Percentiles rank a stretch among this genome's conserved stretches.
These are phyloP conservation scores for Tetramorium parvispinum DNA, from an alignment of 1,140 invertebrate genomes.

Conservation along the genomic window DNA sequence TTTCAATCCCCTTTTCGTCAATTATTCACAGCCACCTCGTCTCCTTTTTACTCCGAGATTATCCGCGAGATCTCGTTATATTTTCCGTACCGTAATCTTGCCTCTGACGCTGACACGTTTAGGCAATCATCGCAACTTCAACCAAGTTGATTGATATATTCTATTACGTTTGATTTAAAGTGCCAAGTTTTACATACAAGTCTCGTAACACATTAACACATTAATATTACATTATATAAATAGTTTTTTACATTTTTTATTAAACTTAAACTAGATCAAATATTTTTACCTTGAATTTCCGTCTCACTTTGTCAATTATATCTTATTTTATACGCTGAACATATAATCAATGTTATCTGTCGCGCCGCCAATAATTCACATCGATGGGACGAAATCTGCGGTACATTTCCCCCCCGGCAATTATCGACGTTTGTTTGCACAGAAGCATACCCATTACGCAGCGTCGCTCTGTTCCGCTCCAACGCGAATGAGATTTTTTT, in stretches of 20 bases:
- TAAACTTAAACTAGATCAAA: not conserved
- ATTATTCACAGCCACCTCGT: slow-evolving; percentile 45
- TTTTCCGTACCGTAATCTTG: slow-evolving; percentile 11
- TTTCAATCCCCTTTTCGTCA: slow-evolving; percentile 53
- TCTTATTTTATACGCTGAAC: not conserved
- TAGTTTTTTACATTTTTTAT: not conserved
- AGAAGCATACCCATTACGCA: slow-evolving; percentile 17
- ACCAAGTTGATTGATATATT: not conserved
- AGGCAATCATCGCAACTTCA: not conserved
- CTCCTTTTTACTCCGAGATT: slow-evolving; percentile 29
- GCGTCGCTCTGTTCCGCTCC: not conserved
- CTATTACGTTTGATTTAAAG: not conserved
- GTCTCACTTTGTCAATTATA: not conserved
- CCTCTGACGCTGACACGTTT: not conserved
- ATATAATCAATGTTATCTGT: slow-evolving; percentile 3
- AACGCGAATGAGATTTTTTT: slow-evolving; percentile 25
- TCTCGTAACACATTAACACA: not conserved
- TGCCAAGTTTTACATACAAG: not conserved
- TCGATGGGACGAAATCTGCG: not conserved
- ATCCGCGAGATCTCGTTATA: slow-evolving; percentile 29
- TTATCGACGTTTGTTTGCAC: slow-evolving; percentile 42
- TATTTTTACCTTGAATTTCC: not conserved
- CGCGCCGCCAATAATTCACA: not conserved
- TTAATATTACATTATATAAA: not conserved
- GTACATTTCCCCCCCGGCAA: slow-evolving; percentile 17